Percentiles rank a stretch among this genome's conserved stretches.
These are phyloP conservation scores for Hypotaenidia okinawae DNA, from an alignment of 2,797 vertebrate genomes.

Conservation along the genomic window DNA sequence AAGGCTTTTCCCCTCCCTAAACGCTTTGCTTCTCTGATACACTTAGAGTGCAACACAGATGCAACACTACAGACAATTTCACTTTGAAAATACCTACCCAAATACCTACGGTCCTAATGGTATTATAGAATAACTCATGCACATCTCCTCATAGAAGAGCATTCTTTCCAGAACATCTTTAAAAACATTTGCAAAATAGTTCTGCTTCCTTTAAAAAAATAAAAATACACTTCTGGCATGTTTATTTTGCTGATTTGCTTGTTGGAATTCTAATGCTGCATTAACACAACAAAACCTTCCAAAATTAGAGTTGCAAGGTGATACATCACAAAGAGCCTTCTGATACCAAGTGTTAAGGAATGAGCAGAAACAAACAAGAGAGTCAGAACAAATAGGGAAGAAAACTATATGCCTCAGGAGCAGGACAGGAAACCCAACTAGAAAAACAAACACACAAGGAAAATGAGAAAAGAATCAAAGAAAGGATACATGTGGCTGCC, in stretches of 20 bases:
- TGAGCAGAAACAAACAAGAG: conserved; percentile 46
- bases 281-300: not conserved
- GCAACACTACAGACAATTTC: not conserved
- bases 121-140: not conserved
- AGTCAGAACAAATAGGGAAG: conserved; percentile 60
- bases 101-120: not conserved
- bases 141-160: not conserved
- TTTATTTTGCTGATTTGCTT: not conserved
- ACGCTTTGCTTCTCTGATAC: not conserved
- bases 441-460: conserved; percentile 64
- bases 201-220: not conserved
- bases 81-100: not conserved
- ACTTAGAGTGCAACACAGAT: not conserved
- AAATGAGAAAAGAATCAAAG: conserved; percentile 59
- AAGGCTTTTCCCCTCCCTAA: not conserved
- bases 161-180: not conserved
- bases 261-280: not conserved
- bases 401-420: conserved; percentile 23
- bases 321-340: conserved; percentile 31
- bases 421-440: conserved; percentile 59
- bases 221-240: not conserved
- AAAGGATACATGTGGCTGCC: not conserved
- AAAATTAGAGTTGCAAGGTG: conserved; percentile 3
- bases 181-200: not conserved
- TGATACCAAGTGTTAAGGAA: not conserved